phyloP scores from a whole-genome alignment of 2,888 invertebrate species.

The Nemotelus pantherinus region DNA sequence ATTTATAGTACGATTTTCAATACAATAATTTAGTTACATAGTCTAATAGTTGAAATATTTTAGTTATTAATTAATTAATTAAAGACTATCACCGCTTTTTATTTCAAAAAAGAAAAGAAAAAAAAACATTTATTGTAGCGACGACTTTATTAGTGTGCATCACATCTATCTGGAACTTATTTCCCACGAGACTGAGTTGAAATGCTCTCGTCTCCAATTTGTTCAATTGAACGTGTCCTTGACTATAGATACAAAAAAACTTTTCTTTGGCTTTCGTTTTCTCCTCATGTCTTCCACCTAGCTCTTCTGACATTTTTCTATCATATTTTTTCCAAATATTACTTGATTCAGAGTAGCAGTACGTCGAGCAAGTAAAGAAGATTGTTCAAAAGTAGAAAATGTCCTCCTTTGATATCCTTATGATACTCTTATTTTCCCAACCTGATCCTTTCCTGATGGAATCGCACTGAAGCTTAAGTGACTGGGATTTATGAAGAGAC shows the following conservation, averaged over 20 bases:
- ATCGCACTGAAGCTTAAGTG: not conserved
- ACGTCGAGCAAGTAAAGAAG: not conserved
- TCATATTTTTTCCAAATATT: not conserved
- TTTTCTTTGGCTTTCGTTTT: not conserved
- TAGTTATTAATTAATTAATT: no score
- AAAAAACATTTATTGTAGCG: not conserved
- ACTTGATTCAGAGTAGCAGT: not conserved
- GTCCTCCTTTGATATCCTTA: no score
- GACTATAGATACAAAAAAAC: not conserved
- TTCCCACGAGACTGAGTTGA: not conserved
- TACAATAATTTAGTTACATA: no score
- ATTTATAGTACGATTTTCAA: no score
- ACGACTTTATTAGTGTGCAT: not conserved
- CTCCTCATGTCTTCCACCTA: not conserved
- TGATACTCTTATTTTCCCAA: not conserved
- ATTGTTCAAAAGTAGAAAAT: not conserved
- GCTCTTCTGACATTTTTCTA: not conserved
- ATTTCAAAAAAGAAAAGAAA: no score
- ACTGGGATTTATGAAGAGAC: no score
- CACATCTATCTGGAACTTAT: not conserved
- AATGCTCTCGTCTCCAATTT: not conserved
- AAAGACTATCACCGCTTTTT: no score
- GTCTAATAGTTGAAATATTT: no score
- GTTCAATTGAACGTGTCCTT: constrained; percentile 3
- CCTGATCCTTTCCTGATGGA: not conserved